These are phyloP conservation scores for Heliocidaris tuberculata DNA, from an alignment of 35 echinoderm and acorn worm genomes.

Conservation along the genomic window DNA sequence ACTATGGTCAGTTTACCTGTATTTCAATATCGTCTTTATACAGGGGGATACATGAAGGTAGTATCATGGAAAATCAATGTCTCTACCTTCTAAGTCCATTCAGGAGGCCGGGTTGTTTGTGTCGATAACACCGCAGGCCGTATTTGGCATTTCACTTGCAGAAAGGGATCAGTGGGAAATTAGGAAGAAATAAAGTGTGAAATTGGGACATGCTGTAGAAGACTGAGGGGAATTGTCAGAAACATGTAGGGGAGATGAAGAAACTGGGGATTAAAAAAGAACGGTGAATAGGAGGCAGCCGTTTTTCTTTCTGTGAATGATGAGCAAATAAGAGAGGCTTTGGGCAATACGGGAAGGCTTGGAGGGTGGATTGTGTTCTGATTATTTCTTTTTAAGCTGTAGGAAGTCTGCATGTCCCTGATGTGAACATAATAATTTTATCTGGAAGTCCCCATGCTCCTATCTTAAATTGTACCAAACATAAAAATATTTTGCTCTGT, in stretches of 20 bases:
- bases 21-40: not conserved
- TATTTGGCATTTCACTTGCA: not conserved
- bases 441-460: not conserved
- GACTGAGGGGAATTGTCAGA: not conserved
- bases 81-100: not conserved
- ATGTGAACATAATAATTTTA: not conserved
- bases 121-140: not conserved
- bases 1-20: not conserved
- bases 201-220: not conserved
- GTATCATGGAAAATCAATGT: not conserved
- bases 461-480: not conserved
- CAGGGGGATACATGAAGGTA: not conserved
- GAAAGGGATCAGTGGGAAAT: not conserved
- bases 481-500: too few relatives aligned
- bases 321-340: not conserved
- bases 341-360: not conserved
- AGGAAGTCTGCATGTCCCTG: not conserved
- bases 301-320: too few relatives aligned
- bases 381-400: not conserved
- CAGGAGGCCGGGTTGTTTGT: not conserved
- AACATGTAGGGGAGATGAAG: not conserved
- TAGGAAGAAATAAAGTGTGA: constrained; percentile 8
- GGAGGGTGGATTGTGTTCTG: not conserved
- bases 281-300: too few relatives aligned
- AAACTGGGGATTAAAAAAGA: not conserved